Percentiles rank a stretch among this genome's conserved stretches.
Evolutionary conservation across 2,888 invertebrate genomes (phyloP).

Genomic region (Diogma glabrata): DNA sequence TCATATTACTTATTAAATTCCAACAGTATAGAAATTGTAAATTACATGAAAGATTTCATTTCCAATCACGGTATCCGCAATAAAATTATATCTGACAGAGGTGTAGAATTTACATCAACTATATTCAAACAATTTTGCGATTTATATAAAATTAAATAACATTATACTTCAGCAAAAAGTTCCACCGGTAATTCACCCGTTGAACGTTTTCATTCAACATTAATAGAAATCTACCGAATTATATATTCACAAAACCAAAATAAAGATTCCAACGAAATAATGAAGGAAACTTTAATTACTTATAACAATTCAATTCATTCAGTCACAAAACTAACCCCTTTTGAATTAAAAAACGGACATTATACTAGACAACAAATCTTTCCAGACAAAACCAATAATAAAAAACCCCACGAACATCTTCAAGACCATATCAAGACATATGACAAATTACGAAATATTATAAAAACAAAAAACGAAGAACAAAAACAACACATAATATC

Average conservation of each 20-base stretch:
- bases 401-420: no score
- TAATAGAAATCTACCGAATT: constrained; percentile 20
- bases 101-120: constrained; percentile 5
- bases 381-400: no score
- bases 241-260: constrained; percentile 11
- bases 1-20: constrained; percentile 1
- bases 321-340: no score
- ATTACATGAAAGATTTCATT: background rate
- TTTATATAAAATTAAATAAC: constrained; percentile 13
- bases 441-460: background rate
- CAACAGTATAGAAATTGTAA: background rate
- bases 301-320: constrained; percentile 15
- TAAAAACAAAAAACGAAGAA: background rate
- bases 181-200: constrained; percentile 16
- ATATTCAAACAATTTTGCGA: constrained; percentile 17
- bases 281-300: constrained; percentile 11
- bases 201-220: constrained; percentile 16
- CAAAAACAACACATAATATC: background rate
- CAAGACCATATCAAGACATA: no score
- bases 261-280: constrained; percentile 13
- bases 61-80: background rate
- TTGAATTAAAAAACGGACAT: no score
- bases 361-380: no score
- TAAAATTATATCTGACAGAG: background rate
- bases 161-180: constrained; percentile 16